Base-by-base conservation (phyloP, 2,797 vertebrate genomes). In the Salmo trutta region DNA sequence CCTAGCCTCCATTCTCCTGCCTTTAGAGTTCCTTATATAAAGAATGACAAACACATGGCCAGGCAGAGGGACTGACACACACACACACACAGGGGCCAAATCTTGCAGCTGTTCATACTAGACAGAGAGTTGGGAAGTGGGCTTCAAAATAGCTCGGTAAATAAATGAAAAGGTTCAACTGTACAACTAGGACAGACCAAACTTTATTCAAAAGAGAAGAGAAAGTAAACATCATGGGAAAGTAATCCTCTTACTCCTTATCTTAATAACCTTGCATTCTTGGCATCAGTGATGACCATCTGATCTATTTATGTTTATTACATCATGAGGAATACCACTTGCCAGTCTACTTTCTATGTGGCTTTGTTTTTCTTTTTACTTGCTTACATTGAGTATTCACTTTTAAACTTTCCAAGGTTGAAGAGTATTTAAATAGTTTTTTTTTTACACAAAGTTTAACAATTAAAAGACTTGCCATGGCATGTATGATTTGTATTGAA, bases 21-120 rank as follows among this genome's bases (percentile, higher is more conserved):
- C 75, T 76, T 78, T 77, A 72, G 77, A 67, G 68, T 31, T 79
- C 74, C 74, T 86, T 85, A 84, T 81, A 81, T 82, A 65, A 84
- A 68, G 81, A 76, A 86, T 66, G 65, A 79, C 79, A 91, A 88
- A 91, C 89, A 90, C 86, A 91, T 88, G 84, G 31, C 76, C 78
- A 78, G 73, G 77, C 73, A 56, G 51, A 52, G 33, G 16, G 24
- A 75, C 54, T 15, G 36, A 59, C 52, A 59, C 72, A 73, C 73
- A 41, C 54, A 82, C 79, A 84, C 41, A 79, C 74, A 81, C n/a
- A 75, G 78, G 71, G 47, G 64, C 82, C 80, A 84, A 84, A 85
- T 74, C 70, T 75, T 83, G 90, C 94, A 94, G 93, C 93, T 94
- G 92, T 92, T 88, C 78, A 77, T 79, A 84, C 66, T 80, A 83